A percentile compares a stretch with the other conserved stretches of the same genome.
Evolutionary conservation across 2,113 vertebrate genomes (phyloP).

Genomic region (Butorides virescens): DNA sequence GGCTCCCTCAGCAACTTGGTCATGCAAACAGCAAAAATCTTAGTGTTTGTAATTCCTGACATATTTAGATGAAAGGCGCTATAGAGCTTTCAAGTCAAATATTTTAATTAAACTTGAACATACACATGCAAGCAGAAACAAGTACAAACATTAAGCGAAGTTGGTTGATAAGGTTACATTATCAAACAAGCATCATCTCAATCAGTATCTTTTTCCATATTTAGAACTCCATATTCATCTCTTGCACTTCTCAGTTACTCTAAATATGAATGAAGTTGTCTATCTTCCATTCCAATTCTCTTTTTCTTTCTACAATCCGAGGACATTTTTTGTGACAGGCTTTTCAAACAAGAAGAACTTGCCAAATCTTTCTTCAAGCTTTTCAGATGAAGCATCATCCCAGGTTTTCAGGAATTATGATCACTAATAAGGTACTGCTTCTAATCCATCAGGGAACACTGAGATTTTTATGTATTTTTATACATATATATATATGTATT

Average conservation of each 20-base stretch:
- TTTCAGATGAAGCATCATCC: background rate
- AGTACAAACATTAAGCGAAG: constrained; percentile 44
- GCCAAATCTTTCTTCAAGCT: background rate
- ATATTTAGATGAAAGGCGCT: constrained; percentile 52
- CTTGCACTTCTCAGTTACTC: background rate
- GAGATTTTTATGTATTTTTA: background rate
- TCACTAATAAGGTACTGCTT: background rate
- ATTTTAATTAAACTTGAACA: constrained; percentile 63
- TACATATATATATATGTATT: background rate
- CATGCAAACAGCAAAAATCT: background rate
- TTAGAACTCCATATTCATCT: background rate
- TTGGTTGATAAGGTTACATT: constrained; percentile 5
- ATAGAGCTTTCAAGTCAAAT: constrained; percentile 56
- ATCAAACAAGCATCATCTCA: background rate
- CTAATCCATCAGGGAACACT: background rate
- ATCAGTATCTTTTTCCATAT: background rate
- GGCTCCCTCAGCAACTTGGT: background rate
- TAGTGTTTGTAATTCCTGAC: background rate
- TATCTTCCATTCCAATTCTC: background rate
- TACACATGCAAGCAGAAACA: constrained; percentile 40
- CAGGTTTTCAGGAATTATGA: background rate
- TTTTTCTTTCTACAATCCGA: background rate
- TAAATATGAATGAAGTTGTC: background rate
- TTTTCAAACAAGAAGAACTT: background rate
- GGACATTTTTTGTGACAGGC: background rate